phyloP scores from a whole-genome alignment of 2,888 invertebrate species.

The Acheta domesticus region DNA sequence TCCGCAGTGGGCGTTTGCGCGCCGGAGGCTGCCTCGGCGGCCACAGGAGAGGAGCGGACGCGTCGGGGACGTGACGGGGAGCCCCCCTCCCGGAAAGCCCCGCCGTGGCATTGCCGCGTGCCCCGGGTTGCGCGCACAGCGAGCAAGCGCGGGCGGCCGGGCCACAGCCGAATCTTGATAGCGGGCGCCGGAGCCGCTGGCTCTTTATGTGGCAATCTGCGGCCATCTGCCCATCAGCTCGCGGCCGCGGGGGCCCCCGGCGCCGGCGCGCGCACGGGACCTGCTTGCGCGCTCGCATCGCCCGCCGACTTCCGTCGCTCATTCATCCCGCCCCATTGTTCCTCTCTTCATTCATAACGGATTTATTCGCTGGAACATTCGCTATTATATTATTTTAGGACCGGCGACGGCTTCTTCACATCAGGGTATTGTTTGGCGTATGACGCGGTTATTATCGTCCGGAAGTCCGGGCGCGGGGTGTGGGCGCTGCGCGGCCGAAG shows the following conservation, averaged over 20 bases:
- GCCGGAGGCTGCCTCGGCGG: too few relatives aligned
- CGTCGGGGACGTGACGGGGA: too few relatives aligned
- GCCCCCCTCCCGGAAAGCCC: too few relatives aligned
- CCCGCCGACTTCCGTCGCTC: not conserved
- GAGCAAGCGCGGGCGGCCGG: too few relatives aligned
- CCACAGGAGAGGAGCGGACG: too few relatives aligned
- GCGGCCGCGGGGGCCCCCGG: not conserved
- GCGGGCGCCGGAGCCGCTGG: too few relatives aligned
- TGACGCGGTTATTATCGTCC: conserved; percentile 7
- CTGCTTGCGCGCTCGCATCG: not conserved
- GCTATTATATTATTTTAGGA: not conserved
- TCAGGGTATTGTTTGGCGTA: not conserved
- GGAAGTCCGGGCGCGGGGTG: not conserved
- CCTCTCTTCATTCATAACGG: not conserved
- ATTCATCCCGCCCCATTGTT: not conserved
- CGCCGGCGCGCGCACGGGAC: not conserved
- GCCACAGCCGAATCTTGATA: too few relatives aligned
- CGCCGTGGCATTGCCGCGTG: too few relatives aligned
- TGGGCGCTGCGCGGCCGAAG: not conserved
- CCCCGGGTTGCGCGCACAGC: too few relatives aligned
- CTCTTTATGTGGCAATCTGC: too few relatives aligned
- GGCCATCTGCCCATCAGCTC: too few relatives aligned
- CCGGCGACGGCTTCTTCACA: not conserved
- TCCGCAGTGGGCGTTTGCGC: too few relatives aligned
- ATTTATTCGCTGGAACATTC: conserved; percentile 18